A percentile compares a stretch with the other conserved stretches of the same genome.
Conservation (phyloP, 2,888 invertebrate genomes). For the Xestoiulus laeticollis region DNA sequence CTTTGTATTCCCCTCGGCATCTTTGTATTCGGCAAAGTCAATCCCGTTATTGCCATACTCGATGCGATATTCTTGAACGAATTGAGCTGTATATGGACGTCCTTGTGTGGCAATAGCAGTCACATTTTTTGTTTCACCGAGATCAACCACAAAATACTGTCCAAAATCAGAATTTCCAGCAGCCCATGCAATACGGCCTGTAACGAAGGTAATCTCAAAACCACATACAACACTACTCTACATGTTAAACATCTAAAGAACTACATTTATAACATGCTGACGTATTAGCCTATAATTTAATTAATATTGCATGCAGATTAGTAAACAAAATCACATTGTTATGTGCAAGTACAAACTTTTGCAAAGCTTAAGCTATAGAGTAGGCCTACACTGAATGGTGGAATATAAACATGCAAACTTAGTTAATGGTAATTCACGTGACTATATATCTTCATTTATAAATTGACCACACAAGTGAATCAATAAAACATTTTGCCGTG, state of each 20-base stretch:
- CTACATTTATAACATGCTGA: neutral
- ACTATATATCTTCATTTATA: too few relatives aligned
- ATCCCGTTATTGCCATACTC: constrained; percentile 91
- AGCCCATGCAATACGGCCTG: constrained; percentile 87
- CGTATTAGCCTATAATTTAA: too few relatives aligned
- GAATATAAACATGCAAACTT: too few relatives aligned
- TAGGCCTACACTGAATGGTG: too few relatives aligned
- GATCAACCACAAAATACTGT: constrained; percentile 89
- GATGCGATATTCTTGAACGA: constrained; percentile 91
- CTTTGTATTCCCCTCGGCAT: constrained; percentile 87
- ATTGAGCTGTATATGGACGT: constrained; percentile 87
- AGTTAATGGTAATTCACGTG: too few relatives aligned
- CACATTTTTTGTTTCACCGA: constrained; percentile 86
- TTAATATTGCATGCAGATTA: too few relatives aligned
- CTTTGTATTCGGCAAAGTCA: constrained; percentile 89
- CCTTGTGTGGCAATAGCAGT: constrained; percentile 91
- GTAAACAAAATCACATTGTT: neutral
- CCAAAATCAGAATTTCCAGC: constrained; percentile 89
- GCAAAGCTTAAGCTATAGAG: too few relatives aligned
- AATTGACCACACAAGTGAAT: too few relatives aligned
- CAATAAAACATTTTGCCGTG: too few relatives aligned
- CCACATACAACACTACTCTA: neutral
- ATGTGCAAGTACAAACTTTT: too few relatives aligned
- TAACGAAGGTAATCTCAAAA: constrained; percentile 63
- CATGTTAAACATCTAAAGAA: too few relatives aligned